Evolutionary conservation across 1,140 invertebrate species (phyloP), one percentile per base, ranked within the genome.

Genomic region (Heliconius hermathena): DNA sequence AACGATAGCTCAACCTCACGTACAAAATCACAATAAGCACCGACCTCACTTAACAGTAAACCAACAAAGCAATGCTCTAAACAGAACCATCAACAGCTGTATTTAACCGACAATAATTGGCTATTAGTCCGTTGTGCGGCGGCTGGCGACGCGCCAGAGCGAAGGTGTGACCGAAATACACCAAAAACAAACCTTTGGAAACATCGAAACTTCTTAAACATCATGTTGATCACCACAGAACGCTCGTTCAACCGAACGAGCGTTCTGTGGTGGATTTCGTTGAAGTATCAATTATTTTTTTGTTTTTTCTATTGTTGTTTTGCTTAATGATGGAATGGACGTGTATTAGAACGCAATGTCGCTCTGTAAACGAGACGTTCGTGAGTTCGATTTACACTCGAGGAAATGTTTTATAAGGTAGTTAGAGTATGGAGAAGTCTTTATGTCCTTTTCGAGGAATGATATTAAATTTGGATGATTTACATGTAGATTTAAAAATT

Each of bases 81-180:
- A 66, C 18, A 49, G 66, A 74, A 79, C 70, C 36, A 72, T 80
- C 74, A 76, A 54, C 73, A 75, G 36, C 6, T 52, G 73, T 75
- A 76, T 73, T 75, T 78, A 78, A 73, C 52, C 46, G 38, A 60
- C 80, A 78, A 81, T 81, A 78, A 81, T 81, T 74, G 73, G 60
- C 73, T 81, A 81, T 81, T 81, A 81, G 80, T 52, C 13, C 38
- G 73, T 54, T 81, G 71, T 78, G 78, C 73, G 66, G 76, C 72
- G 72, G 76, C 80, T 81, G 80, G 80, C 77, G 26, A n/a, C 29
- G 46, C 54, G 80, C 80, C 80, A 81, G 74, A 33, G n/a, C 70
- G 76, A 76, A 81, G 76, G 77, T 81, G 80, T 33, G 54, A 78
- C 77, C 66, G 71, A 78, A 81, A 81, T 78, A 78, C 54, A 76